Evolutionary conservation across 2,888 invertebrate genomes (phyloP), one percentile per base, ranked within the genome.

Genomic region (Drosophila mettleri): DNA sequence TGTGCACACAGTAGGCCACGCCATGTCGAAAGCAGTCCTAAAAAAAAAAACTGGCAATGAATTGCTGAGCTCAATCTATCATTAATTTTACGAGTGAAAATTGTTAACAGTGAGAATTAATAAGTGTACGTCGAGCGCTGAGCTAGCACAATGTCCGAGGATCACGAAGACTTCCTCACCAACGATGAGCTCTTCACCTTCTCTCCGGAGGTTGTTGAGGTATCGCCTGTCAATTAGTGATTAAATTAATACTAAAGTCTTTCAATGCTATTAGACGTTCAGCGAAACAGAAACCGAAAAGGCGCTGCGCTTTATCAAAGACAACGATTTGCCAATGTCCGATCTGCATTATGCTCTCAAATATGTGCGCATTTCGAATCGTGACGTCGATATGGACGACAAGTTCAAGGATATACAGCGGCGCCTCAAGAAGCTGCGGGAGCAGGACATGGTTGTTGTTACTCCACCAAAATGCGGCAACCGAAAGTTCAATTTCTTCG

Each of bases 261-360:
- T 3, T 36, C 1, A 18, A 38, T 10, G 4, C 18, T 3, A 1
- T 12, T 18, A 81, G 81, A 54, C 41, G 5, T 82, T 61, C 24
- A 64, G 74, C 2, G 82, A 79, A 0, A 36, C 27, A 0, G 81
- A 84, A 52, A 55, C 74, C 0, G 22, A 64, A 7, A 38, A 68
- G 12, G 81, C 81, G 5, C 22, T 81, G 54, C n/a, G 46, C 6
- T 72, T 79, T 9, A 55, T 84, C 6, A 63, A 68, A 1, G 59
- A 79, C 1, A 59, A 77, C 0, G 41, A 61, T 12, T 39, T 82
- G 31, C 79, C 85, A 10, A 79, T 84, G 79, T 52, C 77, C 8
- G 85, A 84, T 16, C 46, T 84, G 7, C 31, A 36, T 2, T 72
- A 57, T 46, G 81, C 85, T 3, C 67, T 84, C 3, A 81, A 69